Evolutionary conservation across 2,888 invertebrate genomes (phyloP), one percentile per base, ranked within the genome.

Genomic region (Venusia cambrica): DNA sequence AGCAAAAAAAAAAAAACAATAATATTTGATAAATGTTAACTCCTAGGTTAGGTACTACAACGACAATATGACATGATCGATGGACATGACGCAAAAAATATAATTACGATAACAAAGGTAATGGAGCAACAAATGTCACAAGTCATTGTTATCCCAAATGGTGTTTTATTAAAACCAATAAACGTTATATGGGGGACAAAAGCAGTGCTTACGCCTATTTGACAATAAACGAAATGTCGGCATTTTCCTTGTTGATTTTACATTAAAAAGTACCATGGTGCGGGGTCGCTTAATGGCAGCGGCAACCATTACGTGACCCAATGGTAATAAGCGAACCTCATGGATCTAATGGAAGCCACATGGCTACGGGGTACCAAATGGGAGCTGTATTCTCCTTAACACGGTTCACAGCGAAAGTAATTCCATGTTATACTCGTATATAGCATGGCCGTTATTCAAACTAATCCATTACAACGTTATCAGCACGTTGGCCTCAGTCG

Each of bases 251-350:
- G 73, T 73, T 67, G 71, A 73, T 67, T 72, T 72, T 69, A 65
- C 74, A 74, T 77, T 76, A 65, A 74, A 78, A 78, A 77, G 65
- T 62, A 56, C 43, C 62, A 57, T 65, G 64, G 58, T 70, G 58
- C 70, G 68, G 77, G 79, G 79, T 65, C 54, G 55, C 52, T 60
- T 83, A 83, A 84, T 81, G 76, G 80, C 55, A 57, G 61, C 54
- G 58, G 65, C 71, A 72, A 69, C 73, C 75, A 80, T 83, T 80
- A 81, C 59, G 57, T 48, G 54, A 64, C 57, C 71, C 66, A 63
- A 71, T 74, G 72, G 65, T 62, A 65, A 74, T 75, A 76, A 73
- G 58, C 63, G 71, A 72, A 76, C 79, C 73, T 76, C 66, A 50
- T 59, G 73, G 31, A 35, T 14, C 44, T 77, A 73, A 79, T 81